Conservation (phyloP, 1,140 invertebrate genomes). For the Dreissena polymorpha region DNA sequence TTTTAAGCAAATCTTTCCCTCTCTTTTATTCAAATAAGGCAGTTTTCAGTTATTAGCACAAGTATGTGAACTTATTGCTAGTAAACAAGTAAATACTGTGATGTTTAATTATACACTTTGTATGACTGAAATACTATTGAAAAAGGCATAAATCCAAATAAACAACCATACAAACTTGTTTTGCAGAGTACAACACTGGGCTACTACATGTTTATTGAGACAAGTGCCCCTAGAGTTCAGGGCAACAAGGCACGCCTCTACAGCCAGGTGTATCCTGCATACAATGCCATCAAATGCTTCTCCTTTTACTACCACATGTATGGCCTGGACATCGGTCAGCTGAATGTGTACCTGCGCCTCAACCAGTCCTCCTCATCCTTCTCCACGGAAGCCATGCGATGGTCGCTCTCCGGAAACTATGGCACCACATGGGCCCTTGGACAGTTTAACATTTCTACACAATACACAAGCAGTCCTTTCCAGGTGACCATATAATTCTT, state of each 20-base stretch:
- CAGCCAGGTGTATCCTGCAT: constrained; percentile 59
- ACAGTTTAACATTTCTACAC: constrained; percentile 64
- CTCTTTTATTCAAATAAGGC: no score
- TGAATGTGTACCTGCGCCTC: constrained; percentile 63
- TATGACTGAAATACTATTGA: no score
- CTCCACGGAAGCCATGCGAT: constrained; percentile 65
- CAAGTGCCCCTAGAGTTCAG: constrained; percentile 60
- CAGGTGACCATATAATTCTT: constrained; percentile 48
- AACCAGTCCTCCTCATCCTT: constrained; percentile 60
- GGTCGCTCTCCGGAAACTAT: constrained; percentile 62
- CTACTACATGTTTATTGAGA: constrained; percentile 62
- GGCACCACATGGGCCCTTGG: constrained; percentile 64
- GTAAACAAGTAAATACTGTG: no score
- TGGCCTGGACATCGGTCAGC: constrained; percentile 67
- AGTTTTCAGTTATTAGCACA: no score
- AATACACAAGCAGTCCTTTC: constrained; percentile 69
- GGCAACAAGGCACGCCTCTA: constrained; percentile 62
- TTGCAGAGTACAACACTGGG: constrained; percentile 14
- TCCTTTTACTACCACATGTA: constrained; percentile 76
- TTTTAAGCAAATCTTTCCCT: no score
- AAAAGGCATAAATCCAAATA: no score
- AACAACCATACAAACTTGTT: not conserved
- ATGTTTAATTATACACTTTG: no score
- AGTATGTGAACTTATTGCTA: no score
- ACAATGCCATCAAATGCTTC: constrained; percentile 57